Conservation (phyloP, 2,888 invertebrate genomes). For the Trachelus iudaicus region DNA sequence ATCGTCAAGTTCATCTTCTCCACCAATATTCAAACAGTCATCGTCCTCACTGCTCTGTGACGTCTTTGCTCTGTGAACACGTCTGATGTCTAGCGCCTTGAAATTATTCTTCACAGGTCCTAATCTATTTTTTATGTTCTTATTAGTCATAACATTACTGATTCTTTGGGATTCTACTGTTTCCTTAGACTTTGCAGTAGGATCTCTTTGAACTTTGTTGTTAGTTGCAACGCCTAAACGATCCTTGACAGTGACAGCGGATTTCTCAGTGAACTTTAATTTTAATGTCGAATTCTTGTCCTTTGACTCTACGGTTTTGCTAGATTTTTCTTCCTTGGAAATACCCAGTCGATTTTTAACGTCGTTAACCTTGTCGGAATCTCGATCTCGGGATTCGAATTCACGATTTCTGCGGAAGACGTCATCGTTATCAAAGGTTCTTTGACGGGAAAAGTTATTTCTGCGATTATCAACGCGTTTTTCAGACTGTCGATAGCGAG, state of each 20-base stretch:
- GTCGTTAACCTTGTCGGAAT: conserved; percentile 26
- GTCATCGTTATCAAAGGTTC: conserved; percentile 28
- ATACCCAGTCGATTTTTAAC: conserved; percentile 32
- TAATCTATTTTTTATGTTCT: conserved; percentile 27
- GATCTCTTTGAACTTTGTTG: conserved; percentile 19
- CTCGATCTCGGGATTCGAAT: conserved; percentile 15
- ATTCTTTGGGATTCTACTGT: conserved; percentile 22
- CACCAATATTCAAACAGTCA: conserved; percentile 74
- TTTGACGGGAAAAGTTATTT: conserved; percentile 27
- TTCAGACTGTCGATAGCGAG: conserved; percentile 22
- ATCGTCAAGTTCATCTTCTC: conserved; percentile 66
- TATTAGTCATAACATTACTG: conserved; percentile 28
- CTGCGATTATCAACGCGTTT: conserved; percentile 32
- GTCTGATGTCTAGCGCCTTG: neutral
- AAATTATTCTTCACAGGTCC: conserved; percentile 26
- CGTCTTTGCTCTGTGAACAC: neutral
- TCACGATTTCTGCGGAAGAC: conserved; percentile 26
- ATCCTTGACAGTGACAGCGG: conserved; percentile 46
- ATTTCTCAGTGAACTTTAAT: conserved; percentile 19
- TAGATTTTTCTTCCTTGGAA: conserved; percentile 32
- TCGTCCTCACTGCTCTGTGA: conserved; percentile 68
- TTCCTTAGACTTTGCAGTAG: conserved; percentile 21
- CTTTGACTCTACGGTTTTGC: conserved; percentile 25
- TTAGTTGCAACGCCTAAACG: conserved; percentile 43
- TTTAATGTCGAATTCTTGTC: conserved; percentile 27